A percentile compares a stretch with the other conserved stretches of the same genome.
Evolutionary conservation across 2,113 vertebrate genomes (phyloP).

Genomic region (Geococcyx californianus): DNA sequence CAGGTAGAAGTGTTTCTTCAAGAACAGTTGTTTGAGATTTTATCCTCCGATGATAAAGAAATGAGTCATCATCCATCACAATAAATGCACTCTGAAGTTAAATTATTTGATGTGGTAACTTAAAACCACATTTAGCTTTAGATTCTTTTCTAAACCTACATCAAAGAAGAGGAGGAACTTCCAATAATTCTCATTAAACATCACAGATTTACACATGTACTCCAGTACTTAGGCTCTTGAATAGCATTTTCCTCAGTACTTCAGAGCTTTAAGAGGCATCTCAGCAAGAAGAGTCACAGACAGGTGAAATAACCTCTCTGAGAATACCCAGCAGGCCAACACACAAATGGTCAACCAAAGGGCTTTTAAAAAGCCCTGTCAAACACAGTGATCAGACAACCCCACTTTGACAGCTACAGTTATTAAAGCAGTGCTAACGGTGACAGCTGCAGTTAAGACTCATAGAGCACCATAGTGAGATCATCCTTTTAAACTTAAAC

Average conservation of each 20-base stretch:
- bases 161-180: conserved; percentile 41
- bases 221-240: neutral
- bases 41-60: conserved; percentile 15
- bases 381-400: neutral
- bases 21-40: neutral
- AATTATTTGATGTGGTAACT: conserved; percentile 60
- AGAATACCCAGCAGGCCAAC: neutral
- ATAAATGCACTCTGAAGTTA: neutral
- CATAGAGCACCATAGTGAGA: neutral
- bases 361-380: neutral
- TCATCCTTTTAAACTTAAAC: neutral
- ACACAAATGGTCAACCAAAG: neutral
- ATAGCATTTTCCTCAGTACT: neutral
- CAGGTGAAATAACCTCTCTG: neutral
- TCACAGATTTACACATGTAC: neutral
- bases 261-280: neutral
- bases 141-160: conserved; percentile 33
- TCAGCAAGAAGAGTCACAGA: neutral
- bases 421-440: neutral
- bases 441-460: neutral
- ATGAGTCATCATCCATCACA: conserved; percentile 53
- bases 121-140: conserved; percentile 58
- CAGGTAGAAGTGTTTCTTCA: conserved; percentile 6
- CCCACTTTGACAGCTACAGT: rapidly evolving
- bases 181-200: neutral